A percentile compares a stretch with the other conserved stretches of the same genome.
phyloP scores from a whole-genome alignment of 2,113 vertebrate genomes.

The Gallinago jamesoni region DNA sequence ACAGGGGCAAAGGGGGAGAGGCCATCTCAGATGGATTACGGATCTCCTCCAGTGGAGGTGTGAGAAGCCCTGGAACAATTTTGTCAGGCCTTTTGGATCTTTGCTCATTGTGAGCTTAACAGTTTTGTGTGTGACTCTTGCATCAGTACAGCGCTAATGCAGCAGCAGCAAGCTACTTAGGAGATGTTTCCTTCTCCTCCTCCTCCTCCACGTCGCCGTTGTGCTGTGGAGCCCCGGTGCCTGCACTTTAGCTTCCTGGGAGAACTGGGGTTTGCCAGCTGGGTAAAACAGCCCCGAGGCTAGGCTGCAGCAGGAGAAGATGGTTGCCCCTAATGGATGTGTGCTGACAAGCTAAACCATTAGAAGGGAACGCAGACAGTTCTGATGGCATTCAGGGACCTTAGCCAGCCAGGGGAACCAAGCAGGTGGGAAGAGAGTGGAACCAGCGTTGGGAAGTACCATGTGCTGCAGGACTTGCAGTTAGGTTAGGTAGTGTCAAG shows the following conservation, averaged over 20 bases:
- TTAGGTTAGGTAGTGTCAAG: neutral
- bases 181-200: neutral
- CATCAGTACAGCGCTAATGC: neutral
- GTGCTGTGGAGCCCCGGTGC: neutral
- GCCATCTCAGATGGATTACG: neutral
- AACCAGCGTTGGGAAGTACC: neutral
- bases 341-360: neutral
- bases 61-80: neutral
- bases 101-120: neutral
- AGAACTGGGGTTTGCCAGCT: neutral
- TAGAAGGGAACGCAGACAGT: neutral
- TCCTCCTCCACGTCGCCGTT: neutral
- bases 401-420: neutral
- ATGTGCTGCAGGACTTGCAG: neutral
- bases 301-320: neutral
- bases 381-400: neutral
- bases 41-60: neutral
- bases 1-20: neutral
- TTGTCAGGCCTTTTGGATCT: neutral
- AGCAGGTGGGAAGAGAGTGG: neutral
- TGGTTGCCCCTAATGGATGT: neutral
- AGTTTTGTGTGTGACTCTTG: rapidly evolving
- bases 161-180: neutral
- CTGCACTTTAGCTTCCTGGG: neutral
- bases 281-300: neutral